Base-by-base conservation (phyloP, 2,113 vertebrate species). In the Picathartes gymnocephalus region DNA sequence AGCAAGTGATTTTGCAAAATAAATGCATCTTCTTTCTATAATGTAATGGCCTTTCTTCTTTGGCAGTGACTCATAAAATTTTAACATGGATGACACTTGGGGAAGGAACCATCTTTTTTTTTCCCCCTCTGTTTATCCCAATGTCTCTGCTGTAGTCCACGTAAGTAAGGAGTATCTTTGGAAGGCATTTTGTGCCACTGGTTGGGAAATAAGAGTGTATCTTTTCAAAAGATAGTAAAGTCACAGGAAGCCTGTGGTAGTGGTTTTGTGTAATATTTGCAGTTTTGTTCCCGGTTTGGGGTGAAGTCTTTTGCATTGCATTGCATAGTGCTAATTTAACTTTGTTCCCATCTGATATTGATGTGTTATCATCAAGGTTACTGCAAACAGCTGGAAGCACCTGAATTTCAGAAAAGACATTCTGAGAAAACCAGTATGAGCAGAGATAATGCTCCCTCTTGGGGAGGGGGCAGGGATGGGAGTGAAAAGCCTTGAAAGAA, bases 1-100 rank as follows among this genome's bases (percentile, higher is more conserved):
- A 65, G 57, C 31, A 60, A 85, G 48, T 85, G 76, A 93, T 90
- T 92, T 73, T 88, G 82, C 74, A 90, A 81, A 96, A 95, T 61
- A 93, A 92, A 65, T 69, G 45, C 40, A 77, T 61, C 54, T 82
- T 42, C 53, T 80, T 83, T 68, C 90, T 81, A 10, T 77, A 54
- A 92, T 65, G 76, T 16, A 58, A 54, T 88, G 62, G 37, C 56
- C 56, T 81, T 6, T 64, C 45, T 65, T 58, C 50, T 56, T 64
- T 79, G 56, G 60, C 65, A 84, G 7, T 47, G 65, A 62, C 57
- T 84, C 25, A 40, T 45, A 9, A 54, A 84, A 68, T 86, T 88
- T 65, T 90, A 57, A 80, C 16, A 33, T 19, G 25, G n/a, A 37
- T 85, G n/a, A 27, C 8, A 17, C 25, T 51, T 81, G 45, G 30